These are phyloP conservation scores for Cyclophora albipunctata DNA, from an alignment of 2,888 invertebrate species.

Conservation along the genomic window DNA sequence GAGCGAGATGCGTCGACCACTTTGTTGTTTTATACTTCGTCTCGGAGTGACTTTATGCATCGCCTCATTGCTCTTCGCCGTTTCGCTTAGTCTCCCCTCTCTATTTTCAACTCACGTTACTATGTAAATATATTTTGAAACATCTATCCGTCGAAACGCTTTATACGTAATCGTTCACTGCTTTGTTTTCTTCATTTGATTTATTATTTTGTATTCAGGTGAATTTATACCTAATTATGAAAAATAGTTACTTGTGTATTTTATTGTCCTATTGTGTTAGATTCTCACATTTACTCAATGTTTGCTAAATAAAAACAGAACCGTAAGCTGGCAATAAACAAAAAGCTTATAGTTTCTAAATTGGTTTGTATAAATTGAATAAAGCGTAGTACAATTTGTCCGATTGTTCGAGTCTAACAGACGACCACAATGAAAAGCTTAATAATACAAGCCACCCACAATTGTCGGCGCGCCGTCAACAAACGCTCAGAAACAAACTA, in stretches of 20 bases:
- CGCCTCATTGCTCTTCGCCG: conserved; percentile 70
- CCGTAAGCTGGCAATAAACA: too few species aligned
- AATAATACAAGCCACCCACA: conserved; percentile 40
- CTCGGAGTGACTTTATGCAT: conserved; percentile 66
- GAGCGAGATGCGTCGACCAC: conserved; percentile 66
- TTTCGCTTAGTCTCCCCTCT: conserved; percentile 67
- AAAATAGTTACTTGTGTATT: too few species aligned
- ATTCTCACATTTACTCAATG: too few species aligned
- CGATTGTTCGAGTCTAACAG: conserved; percentile 34
- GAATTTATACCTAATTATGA: too few species aligned
- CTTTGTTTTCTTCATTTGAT: conserved; percentile 1
- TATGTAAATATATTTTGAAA: conserved; percentile 63
- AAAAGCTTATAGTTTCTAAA: too few species aligned
- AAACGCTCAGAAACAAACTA: conserved; percentile 60
- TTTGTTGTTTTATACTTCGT: conserved; percentile 73
- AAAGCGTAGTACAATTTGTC: conserved; percentile 26
- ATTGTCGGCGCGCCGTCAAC: conserved; percentile 39
- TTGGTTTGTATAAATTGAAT: too few species aligned
- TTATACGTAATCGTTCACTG: conserved; percentile 22
- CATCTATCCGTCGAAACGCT: conserved; percentile 35
- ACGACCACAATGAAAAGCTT: conserved; percentile 37
- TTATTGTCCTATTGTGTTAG: too few species aligned
- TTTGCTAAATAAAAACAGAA: too few species aligned
- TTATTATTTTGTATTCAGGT: too few species aligned
- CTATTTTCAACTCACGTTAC: conserved; percentile 69